A percentile compares a stretch with the other conserved stretches of the same genome.
Evolutionary conservation across 2,113 vertebrate species (phyloP).

Genomic region (Holacanthus passer): DNA sequence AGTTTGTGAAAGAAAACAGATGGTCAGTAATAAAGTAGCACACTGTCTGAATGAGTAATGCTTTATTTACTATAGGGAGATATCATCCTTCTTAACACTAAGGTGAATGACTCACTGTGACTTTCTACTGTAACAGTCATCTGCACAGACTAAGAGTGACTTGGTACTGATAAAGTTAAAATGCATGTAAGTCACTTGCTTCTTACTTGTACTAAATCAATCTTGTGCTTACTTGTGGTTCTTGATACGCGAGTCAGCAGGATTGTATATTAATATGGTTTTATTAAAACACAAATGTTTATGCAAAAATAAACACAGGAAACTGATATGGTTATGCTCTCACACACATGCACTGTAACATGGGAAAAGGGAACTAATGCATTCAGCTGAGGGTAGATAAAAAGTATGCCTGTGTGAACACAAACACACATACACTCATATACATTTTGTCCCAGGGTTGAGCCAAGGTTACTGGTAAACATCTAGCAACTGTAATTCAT

Average conservation of each 20-base stretch:
- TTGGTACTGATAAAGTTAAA: slow-evolving; percentile 1
- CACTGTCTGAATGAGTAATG: slow-evolving; percentile 26
- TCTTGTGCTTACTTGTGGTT: not conserved
- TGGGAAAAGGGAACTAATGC: slow-evolving; percentile 27
- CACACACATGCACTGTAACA: slow-evolving; percentile 31
- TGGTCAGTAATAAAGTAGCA: slow-evolving; percentile 38
- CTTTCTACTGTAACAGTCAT: not conserved
- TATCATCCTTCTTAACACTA: not conserved
- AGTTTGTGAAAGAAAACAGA: slow-evolving; percentile 53
- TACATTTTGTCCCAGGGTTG: slow-evolving; percentile 9
- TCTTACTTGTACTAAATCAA: slow-evolving; percentile 1
- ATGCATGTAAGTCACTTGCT: not conserved
- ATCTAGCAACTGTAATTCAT: not conserved
- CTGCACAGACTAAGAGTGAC: not conserved
- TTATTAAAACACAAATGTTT: slow-evolving; percentile 54
- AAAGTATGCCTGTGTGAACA: slow-evolving; percentile 1
- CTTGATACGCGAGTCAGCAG: slow-evolving; percentile 1
- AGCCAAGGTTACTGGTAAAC: slow-evolving; percentile 18
- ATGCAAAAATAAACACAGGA: slow-evolving; percentile 67
- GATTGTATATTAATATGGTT: slow-evolving; percentile 41
- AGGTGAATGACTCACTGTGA: slow-evolving; percentile 14
- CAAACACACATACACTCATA: slow-evolving; percentile 8
- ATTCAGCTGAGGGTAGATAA: slow-evolving; percentile 26
- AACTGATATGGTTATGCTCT: slow-evolving; percentile 41
- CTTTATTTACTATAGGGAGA: not conserved